Base-by-base conservation (phyloP, 2,888 invertebrate species). In the Erebia palarica region DNA sequence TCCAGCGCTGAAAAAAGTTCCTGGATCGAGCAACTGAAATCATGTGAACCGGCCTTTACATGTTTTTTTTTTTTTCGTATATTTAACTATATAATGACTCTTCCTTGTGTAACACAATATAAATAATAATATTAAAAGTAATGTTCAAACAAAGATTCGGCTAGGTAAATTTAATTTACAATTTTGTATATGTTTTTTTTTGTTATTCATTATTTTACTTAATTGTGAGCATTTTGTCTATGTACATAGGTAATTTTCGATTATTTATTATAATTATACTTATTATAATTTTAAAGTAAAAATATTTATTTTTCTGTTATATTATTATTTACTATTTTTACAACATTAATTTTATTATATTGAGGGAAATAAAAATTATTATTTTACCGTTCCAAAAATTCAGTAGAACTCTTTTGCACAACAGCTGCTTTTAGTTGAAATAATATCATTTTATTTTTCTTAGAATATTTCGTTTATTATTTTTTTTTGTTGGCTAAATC, bases 301-400 rank as follows among this genome's bases (percentile, higher is more conserved):
- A 76, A 73, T 74, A 72, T 72, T 58, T 0, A 36, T 47, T 67
- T 63, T 66, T 58, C 57, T 58, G 27, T 58, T 58, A 13, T 69
- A 68, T 51, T 66, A 59, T 70, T 58, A 60, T 65, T 63, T 59
- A 27, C 27, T 16, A 59, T 69, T 64, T 73, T 70, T 75, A 72
- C 68, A 75, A 68, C 49, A 66, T 72, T 69, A 69, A 53, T 14
- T 18, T 60, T n/a, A 16, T 78, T 73, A 77, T 75, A 74, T 78
- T 70, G 78, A 83, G 82, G 81, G 79, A 80, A 81, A 81, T 77
- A 74, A 7, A 75, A 72, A 13, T 55, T 18, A 18, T 36, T 3
- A 27, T 27, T 27, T 27, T 27, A 27, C 27, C 7, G 0, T 36
- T 7, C 36, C 0, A 36, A 36, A 36, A 7, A 36, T 36, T 36